These are phyloP conservation scores for Danionella dracula DNA, from an alignment of 2,797 vertebrate species.

Conservation along the genomic window DNA sequence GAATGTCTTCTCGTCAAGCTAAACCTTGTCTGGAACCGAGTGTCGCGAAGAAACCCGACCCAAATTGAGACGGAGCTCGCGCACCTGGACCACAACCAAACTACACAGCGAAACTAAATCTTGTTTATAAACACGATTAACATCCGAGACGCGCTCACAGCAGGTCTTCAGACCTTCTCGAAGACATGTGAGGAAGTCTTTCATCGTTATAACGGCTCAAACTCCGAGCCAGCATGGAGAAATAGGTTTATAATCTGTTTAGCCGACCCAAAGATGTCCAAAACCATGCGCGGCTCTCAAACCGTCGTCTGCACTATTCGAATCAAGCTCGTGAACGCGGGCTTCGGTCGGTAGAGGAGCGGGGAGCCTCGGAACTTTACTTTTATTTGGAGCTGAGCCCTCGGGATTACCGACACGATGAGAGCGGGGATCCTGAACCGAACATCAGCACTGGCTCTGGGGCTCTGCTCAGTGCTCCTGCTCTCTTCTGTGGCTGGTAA, in stretches of 20 bases:
- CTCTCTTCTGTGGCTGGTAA: conserved; percentile 53
- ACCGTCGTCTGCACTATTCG: background rate
- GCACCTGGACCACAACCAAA: conserved; percentile 14
- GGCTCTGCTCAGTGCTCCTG: conserved; percentile 44
- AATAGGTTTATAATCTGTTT: background rate
- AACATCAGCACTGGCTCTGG: conserved; percentile 37
- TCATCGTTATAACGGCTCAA: background rate
- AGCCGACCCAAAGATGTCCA: background rate
- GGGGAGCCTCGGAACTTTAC: no score
- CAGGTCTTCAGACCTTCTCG: background rate
- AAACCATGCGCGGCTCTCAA: background rate
- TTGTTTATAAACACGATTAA: background rate
- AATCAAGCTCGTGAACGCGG: background rate
- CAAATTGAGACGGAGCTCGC: background rate
- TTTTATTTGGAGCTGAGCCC: background rate
- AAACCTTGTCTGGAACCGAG: conserved; percentile 26
- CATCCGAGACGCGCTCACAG: background rate
- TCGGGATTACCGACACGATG: conserved; percentile 13
- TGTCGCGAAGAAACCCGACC: conserved; percentile 13
- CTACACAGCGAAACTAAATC: background rate
- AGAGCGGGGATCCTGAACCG: conserved; percentile 22
- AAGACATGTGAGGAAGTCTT: background rate
- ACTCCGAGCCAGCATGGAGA: conserved; percentile 6
- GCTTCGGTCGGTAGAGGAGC: background rate
- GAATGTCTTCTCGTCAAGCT: conserved; percentile 22